These are phyloP conservation scores for Sylvia atricapilla DNA, from an alignment of 2,113 vertebrate species.

Conservation along the genomic window DNA sequence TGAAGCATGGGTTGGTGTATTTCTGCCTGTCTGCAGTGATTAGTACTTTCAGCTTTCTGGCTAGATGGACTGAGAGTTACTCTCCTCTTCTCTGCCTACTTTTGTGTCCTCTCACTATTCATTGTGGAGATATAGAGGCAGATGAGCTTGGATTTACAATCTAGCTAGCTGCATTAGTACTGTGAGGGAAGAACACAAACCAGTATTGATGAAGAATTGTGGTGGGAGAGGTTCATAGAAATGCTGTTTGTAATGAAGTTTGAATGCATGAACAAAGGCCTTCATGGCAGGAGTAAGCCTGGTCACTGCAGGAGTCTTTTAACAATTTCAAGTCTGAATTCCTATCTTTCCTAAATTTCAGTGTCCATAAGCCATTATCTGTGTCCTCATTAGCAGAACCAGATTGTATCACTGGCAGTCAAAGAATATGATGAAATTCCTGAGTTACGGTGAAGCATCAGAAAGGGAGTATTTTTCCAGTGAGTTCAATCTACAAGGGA, in stretches of 20 bases:
- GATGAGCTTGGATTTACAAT: not conserved
- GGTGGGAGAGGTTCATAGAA: not conserved
- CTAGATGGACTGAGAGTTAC: not conserved
- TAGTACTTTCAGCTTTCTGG: not conserved
- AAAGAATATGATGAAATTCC: not conserved
- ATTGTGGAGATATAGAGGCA: rapidly evolving
- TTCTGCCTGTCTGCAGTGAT: not conserved
- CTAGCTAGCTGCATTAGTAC: not conserved
- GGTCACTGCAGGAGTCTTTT: not conserved
- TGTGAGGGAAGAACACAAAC: not conserved
- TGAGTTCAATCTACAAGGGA: not conserved
- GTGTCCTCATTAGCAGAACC: not conserved
- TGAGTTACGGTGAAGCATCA: not conserved
- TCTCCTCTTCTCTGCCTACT: not conserved
- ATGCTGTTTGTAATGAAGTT: not conserved
- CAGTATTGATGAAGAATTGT: not conserved
- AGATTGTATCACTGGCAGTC: not conserved
- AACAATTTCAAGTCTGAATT: not conserved
- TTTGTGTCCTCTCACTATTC: not conserved
- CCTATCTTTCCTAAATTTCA: not conserved
- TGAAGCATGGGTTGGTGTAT: not conserved
- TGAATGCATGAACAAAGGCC: not conserved
- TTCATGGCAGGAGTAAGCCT: not conserved
- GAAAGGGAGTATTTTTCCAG: not conserved
- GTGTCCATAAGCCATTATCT: not conserved